phyloP scores from a whole-genome alignment of 1,140 invertebrate species.

The Carcinoscorpius rotundicauda region DNA sequence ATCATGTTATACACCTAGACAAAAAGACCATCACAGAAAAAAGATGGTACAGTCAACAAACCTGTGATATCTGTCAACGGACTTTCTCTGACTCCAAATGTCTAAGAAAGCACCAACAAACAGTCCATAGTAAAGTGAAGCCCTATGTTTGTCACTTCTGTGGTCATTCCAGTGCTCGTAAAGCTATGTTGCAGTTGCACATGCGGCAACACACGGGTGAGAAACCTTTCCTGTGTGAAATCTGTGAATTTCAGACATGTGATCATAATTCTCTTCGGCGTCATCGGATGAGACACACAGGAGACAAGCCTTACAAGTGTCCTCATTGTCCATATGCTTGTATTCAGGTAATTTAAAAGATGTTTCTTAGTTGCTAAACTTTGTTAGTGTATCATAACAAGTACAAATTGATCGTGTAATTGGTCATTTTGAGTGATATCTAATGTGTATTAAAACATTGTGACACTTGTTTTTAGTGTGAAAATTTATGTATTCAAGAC shows the following conservation, averaged over 20 bases:
- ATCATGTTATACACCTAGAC: constrained; percentile 43
- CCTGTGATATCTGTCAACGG: constrained; percentile 53
- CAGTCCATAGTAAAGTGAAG: constrained; percentile 61
- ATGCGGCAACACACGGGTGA: constrained; percentile 58
- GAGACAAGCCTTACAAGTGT: constrained; percentile 55
- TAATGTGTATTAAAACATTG: no score
- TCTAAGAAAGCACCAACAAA: constrained; percentile 58
- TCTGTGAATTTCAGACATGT: constrained; percentile 57
- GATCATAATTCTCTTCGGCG: constrained; percentile 70
- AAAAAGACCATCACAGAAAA: constrained; percentile 27
- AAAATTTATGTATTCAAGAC: no score
- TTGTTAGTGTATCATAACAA: no score
- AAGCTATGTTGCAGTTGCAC: constrained; percentile 49
- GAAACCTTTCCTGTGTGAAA: constrained; percentile 65
- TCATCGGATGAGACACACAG: constrained; percentile 62
- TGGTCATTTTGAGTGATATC: no score
- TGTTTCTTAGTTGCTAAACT: no score
- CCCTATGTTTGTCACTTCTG: constrained; percentile 63
- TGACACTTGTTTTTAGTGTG: no score
- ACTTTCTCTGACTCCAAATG: constrained; percentile 59
- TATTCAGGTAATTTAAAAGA: constrained; percentile 37
- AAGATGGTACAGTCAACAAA: constrained; percentile 46
- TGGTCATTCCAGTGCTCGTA: constrained; percentile 48
- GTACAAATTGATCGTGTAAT: no score
- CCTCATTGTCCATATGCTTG: constrained; percentile 52